Evolutionary conservation across 2,888 invertebrate genomes (phyloP), one percentile per base, ranked within the genome.

Genomic region (Eupithecia dodoneata): DNA sequence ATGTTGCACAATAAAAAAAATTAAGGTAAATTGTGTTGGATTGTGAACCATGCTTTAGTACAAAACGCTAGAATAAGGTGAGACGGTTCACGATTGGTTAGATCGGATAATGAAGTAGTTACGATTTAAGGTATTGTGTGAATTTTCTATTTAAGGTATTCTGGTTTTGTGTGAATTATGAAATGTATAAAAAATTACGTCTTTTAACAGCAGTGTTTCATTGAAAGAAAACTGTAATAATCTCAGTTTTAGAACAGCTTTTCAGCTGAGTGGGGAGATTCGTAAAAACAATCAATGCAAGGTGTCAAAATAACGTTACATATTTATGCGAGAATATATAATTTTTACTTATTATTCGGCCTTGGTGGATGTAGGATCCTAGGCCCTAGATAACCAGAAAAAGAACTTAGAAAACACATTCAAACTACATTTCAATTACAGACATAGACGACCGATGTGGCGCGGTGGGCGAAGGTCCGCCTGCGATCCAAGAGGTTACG

Each of bases 11-110:
- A 63, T 30, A 10, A 30, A 63, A 59, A 12, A 30, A 15, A 10
- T 71, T 45, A 15, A 12, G 49, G 30, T 12, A 65, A 65, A 70
- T 47, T 73, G 55, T 76, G 69, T 80, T 73, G 73, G 80, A 82
- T 73, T 83, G 81, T 82, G 82, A 83, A 84, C 82, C 84, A 81
- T 86, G 89, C 88, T 89, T 89, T 81, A 89, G 90, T 90, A 89
- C 90, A 89, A 90, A 88, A 86, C 77, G 83, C 63, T 63, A 63
- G 63, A 1, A 2, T 88, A 85, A 86, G 84, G 75, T 76, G 76
- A 83, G 83, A 83, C 83, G 71, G 66, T 72, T 75, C 59, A 83
- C 78, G 52, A 77, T 81, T 83, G 81, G 63, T 79, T 79, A 81
- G 71, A 44, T 55, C 42, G 63, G 65, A 72, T 47, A 55, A 49